Evolutionary conservation across 2,888 invertebrate genomes (phyloP).

Genomic region (Desoria tigrina): DNA sequence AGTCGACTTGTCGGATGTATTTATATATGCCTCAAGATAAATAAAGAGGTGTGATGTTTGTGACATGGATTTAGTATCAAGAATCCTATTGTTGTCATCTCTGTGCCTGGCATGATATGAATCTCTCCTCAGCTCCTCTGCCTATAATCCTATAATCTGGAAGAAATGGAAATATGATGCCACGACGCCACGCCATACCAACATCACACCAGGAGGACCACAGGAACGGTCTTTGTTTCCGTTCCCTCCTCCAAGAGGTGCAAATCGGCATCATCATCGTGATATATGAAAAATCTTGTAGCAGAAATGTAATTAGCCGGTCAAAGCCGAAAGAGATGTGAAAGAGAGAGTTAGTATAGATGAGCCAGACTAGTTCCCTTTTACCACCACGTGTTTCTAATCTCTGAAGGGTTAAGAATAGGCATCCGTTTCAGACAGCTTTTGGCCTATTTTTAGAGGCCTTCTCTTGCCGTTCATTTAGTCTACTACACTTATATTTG

Average conservation of each 20-base stretch:
- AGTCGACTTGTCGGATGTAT: neutral
- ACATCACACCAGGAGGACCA: too few species aligned
- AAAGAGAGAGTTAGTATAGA: too few species aligned
- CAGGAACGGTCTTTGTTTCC: too few species aligned
- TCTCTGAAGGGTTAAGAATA: conserved; percentile 50
- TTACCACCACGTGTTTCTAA: conserved; percentile 49
- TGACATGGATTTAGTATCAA: conserved; percentile 12
- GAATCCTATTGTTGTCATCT: conserved; percentile 20
- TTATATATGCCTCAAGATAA: neutral
- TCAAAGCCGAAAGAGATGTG: conserved; percentile 35
- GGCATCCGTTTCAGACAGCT: conserved; percentile 38
- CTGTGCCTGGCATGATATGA: too few species aligned
- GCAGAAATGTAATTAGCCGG: conserved; percentile 45
- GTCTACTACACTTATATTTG: neutral
- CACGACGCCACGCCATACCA: too few species aligned
- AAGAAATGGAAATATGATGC: too few species aligned
- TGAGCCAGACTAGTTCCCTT: conserved; percentile 27
- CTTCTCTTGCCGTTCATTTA: neutral
- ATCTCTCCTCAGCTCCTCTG: too few species aligned
- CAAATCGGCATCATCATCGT: too few species aligned
- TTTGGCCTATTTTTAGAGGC: conserved; percentile 42
- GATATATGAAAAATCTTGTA: too few species aligned
- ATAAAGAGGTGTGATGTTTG: conserved; percentile 6
- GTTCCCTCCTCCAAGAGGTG: too few species aligned
- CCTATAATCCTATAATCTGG: too few species aligned